These are phyloP conservation scores for Sebastiscus tertius DNA, from an alignment of 2,797 vertebrate species.

Conservation along the genomic window DNA sequence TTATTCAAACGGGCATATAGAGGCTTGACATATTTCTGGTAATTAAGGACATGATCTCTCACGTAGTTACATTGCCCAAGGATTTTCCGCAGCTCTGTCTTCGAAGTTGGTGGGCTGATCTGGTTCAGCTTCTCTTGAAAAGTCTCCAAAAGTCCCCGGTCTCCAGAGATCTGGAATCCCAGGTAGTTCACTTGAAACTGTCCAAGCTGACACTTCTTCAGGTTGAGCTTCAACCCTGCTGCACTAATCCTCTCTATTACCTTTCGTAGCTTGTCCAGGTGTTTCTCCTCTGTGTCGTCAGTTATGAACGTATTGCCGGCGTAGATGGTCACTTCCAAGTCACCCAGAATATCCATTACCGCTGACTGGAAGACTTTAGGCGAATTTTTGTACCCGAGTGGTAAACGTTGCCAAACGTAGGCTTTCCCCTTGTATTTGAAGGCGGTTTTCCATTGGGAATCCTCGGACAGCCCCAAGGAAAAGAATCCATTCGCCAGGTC, in stretches of 20 bases:
- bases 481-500: neutral
- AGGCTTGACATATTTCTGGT: neutral
- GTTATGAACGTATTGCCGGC: rapidly evolving
- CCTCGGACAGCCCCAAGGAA: neutral
- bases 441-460: neutral
- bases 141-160: neutral
- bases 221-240: neutral
- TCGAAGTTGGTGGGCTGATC: neutral
- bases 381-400: neutral
- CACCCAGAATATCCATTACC: neutral
- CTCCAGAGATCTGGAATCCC: neutral
- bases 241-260: neutral
- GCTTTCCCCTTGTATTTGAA: rapidly evolving
- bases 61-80: neutral
- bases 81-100: neutral
- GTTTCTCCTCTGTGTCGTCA: neutral
- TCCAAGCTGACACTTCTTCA: neutral
- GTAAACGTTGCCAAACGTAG: neutral
- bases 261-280: neutral
- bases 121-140: neutral
- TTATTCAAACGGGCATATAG: neutral
- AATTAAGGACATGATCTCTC: neutral
- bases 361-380: neutral
- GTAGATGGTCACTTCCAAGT: rapidly evolving
- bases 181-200: neutral